Conservation (phyloP, 2,113 vertebrate genomes). For the Chloropsis cyanopogon region DNA sequence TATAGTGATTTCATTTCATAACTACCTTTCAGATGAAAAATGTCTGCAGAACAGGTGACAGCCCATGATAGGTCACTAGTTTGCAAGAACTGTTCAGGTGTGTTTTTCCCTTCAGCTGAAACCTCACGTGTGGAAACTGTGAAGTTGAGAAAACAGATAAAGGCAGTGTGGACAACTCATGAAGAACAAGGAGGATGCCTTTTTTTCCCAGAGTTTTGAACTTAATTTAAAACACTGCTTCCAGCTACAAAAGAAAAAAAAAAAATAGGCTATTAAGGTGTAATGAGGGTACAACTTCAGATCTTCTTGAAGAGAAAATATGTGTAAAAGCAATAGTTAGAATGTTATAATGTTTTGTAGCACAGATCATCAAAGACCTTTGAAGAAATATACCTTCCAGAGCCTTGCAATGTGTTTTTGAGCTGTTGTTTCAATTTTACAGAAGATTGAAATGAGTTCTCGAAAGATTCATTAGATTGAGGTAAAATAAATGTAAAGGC, state of each 20-base stretch:
- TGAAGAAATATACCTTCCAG: neutral
- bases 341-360: neutral
- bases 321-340: neutral
- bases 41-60: neutral
- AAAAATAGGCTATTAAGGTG: conserved; percentile 15
- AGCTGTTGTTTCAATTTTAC: neutral
- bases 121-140: neutral
- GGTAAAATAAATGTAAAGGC: neutral
- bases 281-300: conserved; percentile 31
- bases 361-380: neutral
- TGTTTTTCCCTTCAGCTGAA: neutral
- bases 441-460: conserved; percentile 8
- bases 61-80: neutral
- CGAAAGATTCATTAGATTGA: neutral
- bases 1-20: neutral
- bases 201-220: neutral
- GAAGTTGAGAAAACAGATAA: neutral
- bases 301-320: conserved; percentile 20
- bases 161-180: neutral
- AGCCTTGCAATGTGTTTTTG: neutral
- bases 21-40: neutral
- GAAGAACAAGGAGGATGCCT: neutral
- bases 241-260: neutral
- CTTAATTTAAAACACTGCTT: conserved; percentile 29
- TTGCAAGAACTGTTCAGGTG: neutral